Evolutionary conservation across 2,888 invertebrate genomes (phyloP), one percentile per base, ranked within the genome.

Genomic region (Agriopis marginaria): DNA sequence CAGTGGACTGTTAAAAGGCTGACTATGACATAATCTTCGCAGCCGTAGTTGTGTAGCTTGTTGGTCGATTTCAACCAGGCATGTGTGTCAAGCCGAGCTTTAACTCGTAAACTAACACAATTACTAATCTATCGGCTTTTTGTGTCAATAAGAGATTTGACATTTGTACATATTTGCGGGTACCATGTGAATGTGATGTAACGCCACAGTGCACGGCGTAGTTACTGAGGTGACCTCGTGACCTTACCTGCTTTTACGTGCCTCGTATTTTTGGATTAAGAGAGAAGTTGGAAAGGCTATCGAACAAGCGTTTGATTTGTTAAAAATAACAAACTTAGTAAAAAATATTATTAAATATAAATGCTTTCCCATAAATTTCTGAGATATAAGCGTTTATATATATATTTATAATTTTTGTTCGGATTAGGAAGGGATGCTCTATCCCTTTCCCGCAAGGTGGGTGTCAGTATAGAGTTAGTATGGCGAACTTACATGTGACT

Each of bases 131-230:
- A 39, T 60, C 59, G 61, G 53, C 61, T 58, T 64, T 54, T 64
- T 54, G 47, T 68, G 67, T 68, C 71, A 71, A 71, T 71, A 67
- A 63, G 61, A 55, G 42, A 23, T 62, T 60, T 66, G 56, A 62
- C 68, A 68, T 71, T 71, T 71, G 54, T 65, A 50, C 61, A 60
- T 58, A 32, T 71, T 60, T 62, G 64, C 60, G 42, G 49, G 56
- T 47, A 59, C 63, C 14, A 5, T 45, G 59, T 56, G 55, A 42
- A 54, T 42, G 63, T 70, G 68, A 66, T 55, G 71, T 66, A 71
- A 71, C 58, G 63, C 7, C 68, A 63, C 71, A 70, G 66, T 49
- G 14, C 11, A 5, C 3, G 62, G 10, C 14, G 40, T 42, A 70
- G 70, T 63, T 49, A n/a, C 42, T 63, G 7, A 9, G 66, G 65